Evolutionary conservation across 2,888 invertebrate genomes (phyloP), one percentile per base, ranked within the genome.

Genomic region (Zele albiditarsus): DNA sequence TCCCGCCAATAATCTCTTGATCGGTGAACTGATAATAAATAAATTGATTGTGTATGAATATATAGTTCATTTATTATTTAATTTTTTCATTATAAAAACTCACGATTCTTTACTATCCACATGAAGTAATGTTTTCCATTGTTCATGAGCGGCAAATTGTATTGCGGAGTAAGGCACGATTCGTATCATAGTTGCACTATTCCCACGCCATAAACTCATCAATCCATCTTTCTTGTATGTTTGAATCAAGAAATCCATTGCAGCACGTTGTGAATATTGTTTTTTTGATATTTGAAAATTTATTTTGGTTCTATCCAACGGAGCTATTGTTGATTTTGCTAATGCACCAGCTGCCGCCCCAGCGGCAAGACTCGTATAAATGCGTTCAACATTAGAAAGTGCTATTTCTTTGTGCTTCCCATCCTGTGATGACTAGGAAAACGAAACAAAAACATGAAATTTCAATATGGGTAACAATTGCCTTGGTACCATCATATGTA

Each of bases 131-230:
- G 93, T 92, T 88, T 98, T 98, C 95, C 96, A 99, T 89, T 99
- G 98, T 90, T 99, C 99, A 90, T 98, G 98, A 53, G 98, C 94
- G 0, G 98, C 95, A 90, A 98, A 99, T 91, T 99, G 99, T 81
- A 99, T 95, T 60, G 99, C 97, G 27, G 99, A 98, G 90, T 99
- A 98, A 0, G 99, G 99, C 70, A 98, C 92, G 78, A 99, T 98
- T 74, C 99, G 92, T 20, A 96, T 97, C 97, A 99, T 97, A 0
- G 98, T 99, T 4, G 99, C 99, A 80, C 97, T 97, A 92, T 99
- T 99, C 3, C 99, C 99, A 71, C 99, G 92, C 98, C 98, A 99
- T 83, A 99, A 90, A 74, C 97, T 95, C 14, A 93, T 80, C 69
- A 96, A 90, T 1, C 99, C 99, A 85, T 98, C 95, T 20, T 91